phyloP scores from a whole-genome alignment of 2,113 vertebrate genomes.

The Lynx canadensis region DNA sequence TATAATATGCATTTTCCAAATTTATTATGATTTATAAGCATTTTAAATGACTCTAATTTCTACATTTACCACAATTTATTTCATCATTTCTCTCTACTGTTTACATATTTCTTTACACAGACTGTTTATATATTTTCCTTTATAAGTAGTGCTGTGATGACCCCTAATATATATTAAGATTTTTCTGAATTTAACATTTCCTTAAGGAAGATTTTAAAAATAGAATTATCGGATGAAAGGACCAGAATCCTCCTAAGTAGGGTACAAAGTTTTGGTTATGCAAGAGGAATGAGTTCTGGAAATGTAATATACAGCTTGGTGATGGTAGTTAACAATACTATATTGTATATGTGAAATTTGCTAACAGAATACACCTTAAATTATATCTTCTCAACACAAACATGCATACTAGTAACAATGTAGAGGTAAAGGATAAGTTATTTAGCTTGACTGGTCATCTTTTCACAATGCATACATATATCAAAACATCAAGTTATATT shows the following conservation, averaged over 20 bases:
- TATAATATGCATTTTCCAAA: background rate
- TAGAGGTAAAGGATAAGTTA: background rate
- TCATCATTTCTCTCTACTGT: background rate
- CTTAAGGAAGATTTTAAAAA: background rate
- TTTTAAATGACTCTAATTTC: background rate
- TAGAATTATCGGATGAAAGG: background rate
- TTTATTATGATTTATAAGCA: background rate
- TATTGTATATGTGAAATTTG: background rate
- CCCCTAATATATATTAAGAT: background rate
- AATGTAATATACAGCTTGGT: background rate
- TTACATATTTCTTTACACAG: background rate
- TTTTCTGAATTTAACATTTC: background rate
- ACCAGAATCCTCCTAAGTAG: background rate
- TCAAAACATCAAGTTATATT: background rate
- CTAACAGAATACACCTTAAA: background rate
- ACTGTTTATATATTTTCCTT: background rate
- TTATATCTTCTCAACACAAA: background rate
- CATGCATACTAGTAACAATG: background rate
- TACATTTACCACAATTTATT: background rate
- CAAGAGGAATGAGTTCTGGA: background rate
- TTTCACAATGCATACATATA: background rate
- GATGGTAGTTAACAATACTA: background rate
- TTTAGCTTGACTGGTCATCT: background rate
- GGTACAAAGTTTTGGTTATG: background rate
- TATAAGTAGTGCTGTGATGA: background rate